Evolutionary conservation across 1,140 invertebrate species (phyloP).

Genomic region (Trichonephila clavata): DNA sequence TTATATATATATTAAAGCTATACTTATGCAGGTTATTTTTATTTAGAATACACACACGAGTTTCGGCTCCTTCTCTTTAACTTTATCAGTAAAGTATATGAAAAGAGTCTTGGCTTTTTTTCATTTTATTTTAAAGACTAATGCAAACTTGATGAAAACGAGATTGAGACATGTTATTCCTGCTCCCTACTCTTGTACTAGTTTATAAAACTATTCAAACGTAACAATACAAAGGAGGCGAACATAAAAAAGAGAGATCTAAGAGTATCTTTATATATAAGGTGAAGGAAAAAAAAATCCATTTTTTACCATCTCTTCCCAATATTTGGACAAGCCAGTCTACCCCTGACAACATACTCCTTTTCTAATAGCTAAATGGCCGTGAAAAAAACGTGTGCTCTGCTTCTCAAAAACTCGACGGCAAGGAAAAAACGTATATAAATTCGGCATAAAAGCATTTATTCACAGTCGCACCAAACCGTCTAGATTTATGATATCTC

Average conservation of each 20-base stretch:
- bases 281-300: neutral
- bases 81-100: too few relatives aligned
- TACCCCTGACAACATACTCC: neutral
- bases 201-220: neutral
- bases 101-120: too few relatives aligned
- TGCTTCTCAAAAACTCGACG: neutral
- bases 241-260: constrained; percentile 53
- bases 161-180: neutral
- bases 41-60: too few relatives aligned
- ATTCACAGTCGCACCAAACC: neutral
- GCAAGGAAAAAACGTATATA: neutral
- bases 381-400: constrained; percentile 44
- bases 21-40: too few relatives aligned
- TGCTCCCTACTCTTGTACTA: neutral
- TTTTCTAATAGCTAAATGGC: constrained; percentile 36
- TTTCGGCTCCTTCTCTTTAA: too few relatives aligned
- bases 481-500: constrained; percentile 52
- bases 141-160: too few relatives aligned
- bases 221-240: neutral
- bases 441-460: constrained; percentile 6
- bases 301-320: constrained; percentile 22
- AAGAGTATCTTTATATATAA: constrained; percentile 78
- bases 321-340: constrained; percentile 37
- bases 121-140: too few relatives aligned
- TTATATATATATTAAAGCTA: too few relatives aligned